These are phyloP conservation scores for Galaxias olidus DNA, from an alignment of 2,797 vertebrate genomes.

Conservation along the genomic window DNA sequence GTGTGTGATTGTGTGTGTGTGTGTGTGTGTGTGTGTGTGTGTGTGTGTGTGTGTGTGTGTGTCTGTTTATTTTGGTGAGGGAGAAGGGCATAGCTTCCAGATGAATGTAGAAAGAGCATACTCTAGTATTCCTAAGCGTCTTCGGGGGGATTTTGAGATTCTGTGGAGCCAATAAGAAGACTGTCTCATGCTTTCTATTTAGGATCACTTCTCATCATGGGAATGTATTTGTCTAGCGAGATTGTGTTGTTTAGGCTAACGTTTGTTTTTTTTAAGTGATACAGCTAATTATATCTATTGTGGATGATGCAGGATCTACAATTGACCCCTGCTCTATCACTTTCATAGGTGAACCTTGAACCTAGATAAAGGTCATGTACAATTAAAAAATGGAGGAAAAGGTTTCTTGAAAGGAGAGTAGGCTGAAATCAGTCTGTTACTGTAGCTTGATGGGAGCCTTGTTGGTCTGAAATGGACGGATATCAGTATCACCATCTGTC, in stretches of 20 bases:
- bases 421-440: background rate
- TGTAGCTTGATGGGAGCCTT: background rate
- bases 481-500: background rate
- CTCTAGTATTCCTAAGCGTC: constrained; percentile 35
- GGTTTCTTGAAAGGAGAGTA: no score
- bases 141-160: constrained; percentile 17
- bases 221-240: background rate
- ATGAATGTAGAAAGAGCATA: constrained; percentile 32
- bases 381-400: no score
- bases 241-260: no score
- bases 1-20: constrained; percentile 1
- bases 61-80: background rate
- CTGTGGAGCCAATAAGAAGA: constrained; percentile 25
- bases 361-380: no score
- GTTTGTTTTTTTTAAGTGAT: no score
- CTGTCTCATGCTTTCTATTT: background rate
- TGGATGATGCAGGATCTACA: no score
- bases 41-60: background rate
- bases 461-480: background rate
- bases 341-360: no score
- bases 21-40: constrained; percentile 11
- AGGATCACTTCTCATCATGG: background rate
- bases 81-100: constrained; percentile 21
- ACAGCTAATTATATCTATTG: no score
- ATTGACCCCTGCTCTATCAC: no score